Evolutionary conservation across 2,888 invertebrate species (phyloP), one percentile per base, ranked within the genome.

Genomic region (Ectemnius continuus): DNA sequence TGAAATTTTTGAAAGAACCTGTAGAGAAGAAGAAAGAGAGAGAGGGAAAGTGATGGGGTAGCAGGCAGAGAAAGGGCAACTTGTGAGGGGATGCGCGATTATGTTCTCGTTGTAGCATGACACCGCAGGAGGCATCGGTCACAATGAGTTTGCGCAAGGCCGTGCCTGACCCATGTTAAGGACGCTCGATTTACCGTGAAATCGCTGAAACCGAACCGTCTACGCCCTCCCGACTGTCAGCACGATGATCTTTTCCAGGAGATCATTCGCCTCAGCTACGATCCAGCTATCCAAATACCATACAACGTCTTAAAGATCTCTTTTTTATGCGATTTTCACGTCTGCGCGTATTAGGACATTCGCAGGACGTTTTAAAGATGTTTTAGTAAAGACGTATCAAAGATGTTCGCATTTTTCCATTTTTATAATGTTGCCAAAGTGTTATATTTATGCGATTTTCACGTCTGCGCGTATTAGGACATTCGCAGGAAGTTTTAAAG

Each of bases 101-200:
- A 36, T 20, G 48, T 65, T 69, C 72, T 66, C 77, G 70, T 82
- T 82, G 80, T 82, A 84, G 80, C 85, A 84, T 86, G 84, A 88
- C 88, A 88, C 88, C 87, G 71, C 88, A 86, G 88, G 88, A 89
- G 86, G 87, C 86, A 84, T 78, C 71, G 52, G 28, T 16, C 36
- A 86, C 81, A 86, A 86, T 84, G 63, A 75, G 56, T 57, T 83
- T 83, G 82, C 85, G 83, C 77, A 82, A 82, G 78, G 71, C 61
- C 65, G 59, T 56, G 70, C 69, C 46, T 47, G 47, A 64, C 56
- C 76, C 69, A 45, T 61, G 76, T 79, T 74, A 81, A 85, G 75
- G 68, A 73, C 76, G 80, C 74, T 85, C 81, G 85, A 86, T 86
- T 86, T 84, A 86, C 81, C 86, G 83, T 86, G 81, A 86, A 86